Conservation (phyloP, 2,113 vertebrate genomes). For the Agelaius phoeniceus region DNA sequence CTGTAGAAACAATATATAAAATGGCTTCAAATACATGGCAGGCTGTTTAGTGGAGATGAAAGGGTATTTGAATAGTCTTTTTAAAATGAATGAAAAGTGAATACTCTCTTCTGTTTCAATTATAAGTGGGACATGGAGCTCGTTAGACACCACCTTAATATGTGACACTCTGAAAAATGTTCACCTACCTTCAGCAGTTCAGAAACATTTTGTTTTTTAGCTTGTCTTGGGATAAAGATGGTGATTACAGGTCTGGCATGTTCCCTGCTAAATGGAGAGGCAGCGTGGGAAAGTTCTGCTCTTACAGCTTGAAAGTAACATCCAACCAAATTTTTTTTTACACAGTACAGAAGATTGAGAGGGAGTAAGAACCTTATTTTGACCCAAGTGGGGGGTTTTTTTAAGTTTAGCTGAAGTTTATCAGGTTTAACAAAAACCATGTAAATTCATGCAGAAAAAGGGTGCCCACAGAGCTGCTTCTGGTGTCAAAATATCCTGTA, state of each 20-base stretch:
- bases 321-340: neutral
- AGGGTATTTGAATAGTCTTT: conserved; percentile 74
- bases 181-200: conserved; percentile 30
- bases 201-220: conserved; percentile 51
- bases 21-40: conserved; percentile 76
- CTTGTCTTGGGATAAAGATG: neutral
- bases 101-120: conserved; percentile 73
- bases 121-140: conserved; percentile 71
- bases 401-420: neutral
- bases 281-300: conserved; percentile 51
- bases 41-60: conserved; percentile 77
- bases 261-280: conserved; percentile 24
- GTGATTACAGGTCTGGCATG: conserved; percentile 20
- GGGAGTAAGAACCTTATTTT: neutral
- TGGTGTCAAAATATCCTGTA: neutral
- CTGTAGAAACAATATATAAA: conserved; percentile 77
- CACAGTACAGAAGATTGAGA: neutral
- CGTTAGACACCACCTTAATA: conserved; percentile 66
- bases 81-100: conserved; percentile 77
- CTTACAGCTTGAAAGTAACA: neutral
- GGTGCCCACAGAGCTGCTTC: neutral
- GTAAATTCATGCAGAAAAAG: neutral
- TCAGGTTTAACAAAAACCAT: neutral
- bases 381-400: neutral
- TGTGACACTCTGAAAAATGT: conserved; percentile 55